A percentile compares a stretch with the other conserved stretches of the same genome.
These are phyloP conservation scores for Diorhabda sublineata DNA, from an alignment of 1,140 invertebrate genomes.

Conservation along the genomic window DNA sequence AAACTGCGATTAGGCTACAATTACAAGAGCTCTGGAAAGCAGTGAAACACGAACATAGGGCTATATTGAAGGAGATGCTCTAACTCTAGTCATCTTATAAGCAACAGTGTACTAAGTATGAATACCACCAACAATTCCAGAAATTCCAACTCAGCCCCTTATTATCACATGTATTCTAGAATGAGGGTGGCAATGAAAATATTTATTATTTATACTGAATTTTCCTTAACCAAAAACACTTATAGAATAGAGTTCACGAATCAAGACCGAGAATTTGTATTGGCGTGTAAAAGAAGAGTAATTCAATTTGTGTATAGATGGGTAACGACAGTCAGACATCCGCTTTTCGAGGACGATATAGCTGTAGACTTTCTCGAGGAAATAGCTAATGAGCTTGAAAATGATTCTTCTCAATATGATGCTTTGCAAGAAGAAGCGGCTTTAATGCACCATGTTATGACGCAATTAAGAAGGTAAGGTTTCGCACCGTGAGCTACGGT, in stretches of 20 bases:
- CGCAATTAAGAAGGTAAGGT: constrained; percentile 54
- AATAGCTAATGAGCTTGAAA: constrained; percentile 63
- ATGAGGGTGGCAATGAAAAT: neutral
- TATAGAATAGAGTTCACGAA: constrained; percentile 58
- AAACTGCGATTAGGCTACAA: too few species aligned
- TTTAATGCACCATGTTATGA: constrained; percentile 64
- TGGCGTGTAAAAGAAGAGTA: constrained; percentile 71
- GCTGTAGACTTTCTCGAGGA: constrained; percentile 74
- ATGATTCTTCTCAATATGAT: constrained; percentile 53
- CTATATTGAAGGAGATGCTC: too few species aligned
- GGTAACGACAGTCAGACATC: constrained; percentile 66
- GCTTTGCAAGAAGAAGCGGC: constrained; percentile 60
- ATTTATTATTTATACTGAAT: constrained; percentile 1
- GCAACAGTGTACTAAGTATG: too few species aligned
- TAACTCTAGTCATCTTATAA: too few species aligned
- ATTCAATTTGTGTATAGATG: constrained; percentile 77
- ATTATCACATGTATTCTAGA: too few species aligned
- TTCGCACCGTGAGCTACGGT: too few species aligned
- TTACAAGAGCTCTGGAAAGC: too few species aligned
- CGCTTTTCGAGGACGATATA: constrained; percentile 69
- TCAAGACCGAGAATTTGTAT: constrained; percentile 67
- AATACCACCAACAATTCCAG: too few species aligned
- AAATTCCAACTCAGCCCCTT: too few species aligned
- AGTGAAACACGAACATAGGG: too few species aligned
- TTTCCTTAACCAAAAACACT: constrained; percentile 52